Conservation (phyloP, 2,888 invertebrate species). For the Caenorhabditis sp. region DNA sequence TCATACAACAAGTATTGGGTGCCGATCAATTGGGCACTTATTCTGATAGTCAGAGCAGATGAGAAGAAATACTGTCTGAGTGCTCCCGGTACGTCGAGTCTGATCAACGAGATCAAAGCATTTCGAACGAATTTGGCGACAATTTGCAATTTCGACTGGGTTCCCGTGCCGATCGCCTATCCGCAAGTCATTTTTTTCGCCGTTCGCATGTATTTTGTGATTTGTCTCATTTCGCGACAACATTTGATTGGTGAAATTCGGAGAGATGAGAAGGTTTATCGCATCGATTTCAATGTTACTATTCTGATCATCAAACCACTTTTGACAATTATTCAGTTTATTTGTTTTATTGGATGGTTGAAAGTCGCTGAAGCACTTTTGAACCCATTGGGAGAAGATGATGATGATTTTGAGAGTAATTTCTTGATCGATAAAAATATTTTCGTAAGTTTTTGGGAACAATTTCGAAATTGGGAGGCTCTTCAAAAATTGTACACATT, state of each 20-base stretch:
- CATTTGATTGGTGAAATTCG: slow-evolving; percentile 16
- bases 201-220: slow-evolving; percentile 50
- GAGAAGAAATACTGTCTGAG: slow-evolving; percentile 23
- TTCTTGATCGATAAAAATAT: slow-evolving; percentile 60
- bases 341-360: slow-evolving; percentile 56
- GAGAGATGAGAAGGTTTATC: not conserved
- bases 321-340: slow-evolving; percentile 57
- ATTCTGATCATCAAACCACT: slow-evolving; percentile 33
- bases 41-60: slow-evolving; percentile 29
- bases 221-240: slow-evolving; percentile 50
- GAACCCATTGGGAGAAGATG: slow-evolving; percentile 68
- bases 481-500: no score
- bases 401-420: slow-evolving; percentile 66
- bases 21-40: slow-evolving; percentile 61
- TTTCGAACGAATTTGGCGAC: slow-evolving; percentile 46
- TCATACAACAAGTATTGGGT: slow-evolving; percentile 65
- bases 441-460: slow-evolving; percentile 14
- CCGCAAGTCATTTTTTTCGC: slow-evolving; percentile 57
- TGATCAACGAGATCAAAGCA: slow-evolving; percentile 5
- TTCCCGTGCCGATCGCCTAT: slow-evolving; percentile 53
- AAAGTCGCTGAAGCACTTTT: slow-evolving; percentile 63
- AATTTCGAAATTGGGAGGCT: no score
- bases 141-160: slow-evolving; percentile 59
- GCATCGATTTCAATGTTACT: not conserved
- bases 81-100: slow-evolving; percentile 8